Evolutionary conservation across 2,888 invertebrate genomes (phyloP).

Genomic region (Andrena hattorfiana): DNA sequence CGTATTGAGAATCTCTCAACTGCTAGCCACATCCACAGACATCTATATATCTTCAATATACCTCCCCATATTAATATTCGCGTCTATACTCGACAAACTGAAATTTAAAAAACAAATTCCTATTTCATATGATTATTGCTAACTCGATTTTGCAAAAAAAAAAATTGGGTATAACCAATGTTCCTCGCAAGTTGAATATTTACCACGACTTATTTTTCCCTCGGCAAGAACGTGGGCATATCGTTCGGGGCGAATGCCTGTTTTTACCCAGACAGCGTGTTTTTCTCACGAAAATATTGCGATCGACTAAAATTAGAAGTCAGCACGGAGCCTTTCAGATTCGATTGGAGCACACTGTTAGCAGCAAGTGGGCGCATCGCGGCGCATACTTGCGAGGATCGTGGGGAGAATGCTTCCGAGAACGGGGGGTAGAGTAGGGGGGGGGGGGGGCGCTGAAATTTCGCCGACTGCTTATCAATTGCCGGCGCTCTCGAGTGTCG

Average conservation of each 20-base stretch:
- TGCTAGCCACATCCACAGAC: too few species aligned
- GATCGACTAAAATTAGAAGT: conserved; percentile 25
- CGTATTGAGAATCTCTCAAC: too few species aligned
- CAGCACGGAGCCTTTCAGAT: background rate
- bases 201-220: background rate
- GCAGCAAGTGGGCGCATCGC: conserved; percentile 13
- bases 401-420: conserved; percentile 59
- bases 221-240: background rate
- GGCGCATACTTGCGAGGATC: conserved; percentile 49
- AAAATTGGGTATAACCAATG: too few species aligned
- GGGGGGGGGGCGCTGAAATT: conserved; percentile 46
- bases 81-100: too few species aligned
- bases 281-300: background rate
- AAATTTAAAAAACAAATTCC: too few species aligned
- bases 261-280: background rate
- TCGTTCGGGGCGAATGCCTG: background rate
- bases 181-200: too few species aligned
- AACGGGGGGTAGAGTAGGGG: conserved; percentile 11
- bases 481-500: conserved; percentile 43
- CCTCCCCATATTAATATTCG: too few species aligned
- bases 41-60: too few species aligned
- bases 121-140: too few species aligned
- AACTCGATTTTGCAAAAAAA: too few species aligned
- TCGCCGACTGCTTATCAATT: conserved; percentile 66
- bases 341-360: background rate